Percentiles rank a stretch among this genome's conserved stretches.
Evolutionary conservation across 1,140 invertebrate species (phyloP).

Genomic region (Ips nitidus): DNA sequence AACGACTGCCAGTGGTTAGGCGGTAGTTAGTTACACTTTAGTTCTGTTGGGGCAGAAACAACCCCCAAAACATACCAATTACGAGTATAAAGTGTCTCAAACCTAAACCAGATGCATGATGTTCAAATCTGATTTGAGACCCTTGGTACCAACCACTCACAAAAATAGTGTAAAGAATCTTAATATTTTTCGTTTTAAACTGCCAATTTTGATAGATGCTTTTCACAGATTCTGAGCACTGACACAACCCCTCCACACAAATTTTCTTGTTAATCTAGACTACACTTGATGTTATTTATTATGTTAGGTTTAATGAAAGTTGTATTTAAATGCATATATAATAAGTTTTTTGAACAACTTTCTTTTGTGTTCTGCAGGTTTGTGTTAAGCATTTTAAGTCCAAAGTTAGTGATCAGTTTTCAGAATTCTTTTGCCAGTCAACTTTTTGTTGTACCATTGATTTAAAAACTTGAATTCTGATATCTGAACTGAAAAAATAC

Average conservation of each 20-base stretch:
- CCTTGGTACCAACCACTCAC: background rate
- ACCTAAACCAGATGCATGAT: too few species aligned
- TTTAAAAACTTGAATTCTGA: background rate
- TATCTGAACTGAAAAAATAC: background rate
- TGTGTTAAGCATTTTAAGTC: background rate
- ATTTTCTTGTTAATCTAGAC: background rate
- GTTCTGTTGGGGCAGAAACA: slow-evolving; percentile 14
- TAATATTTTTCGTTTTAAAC: background rate
- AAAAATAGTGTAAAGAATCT: background rate
- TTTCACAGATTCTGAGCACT: background rate
- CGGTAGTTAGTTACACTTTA: slow-evolving; percentile 39
- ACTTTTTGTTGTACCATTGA: too few species aligned
- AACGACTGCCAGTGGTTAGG: slow-evolving; percentile 37
- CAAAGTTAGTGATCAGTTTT: too few species aligned
- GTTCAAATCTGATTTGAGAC: too few species aligned
- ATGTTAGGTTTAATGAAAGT: slow-evolving; percentile 1
- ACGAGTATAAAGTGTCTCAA: background rate
- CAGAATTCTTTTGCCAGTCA: too few species aligned
- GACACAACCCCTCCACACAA: background rate
- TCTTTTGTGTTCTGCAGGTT: background rate
- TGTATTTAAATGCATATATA: background rate
- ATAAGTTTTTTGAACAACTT: background rate
- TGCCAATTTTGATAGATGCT: background rate
- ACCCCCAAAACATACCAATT: background rate
- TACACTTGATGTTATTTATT: background rate